Percentiles rank a stretch among this genome's conserved stretches.
These are phyloP conservation scores for Pteria penguin DNA, from an alignment of 2,888 invertebrate species.

Conservation along the genomic window DNA sequence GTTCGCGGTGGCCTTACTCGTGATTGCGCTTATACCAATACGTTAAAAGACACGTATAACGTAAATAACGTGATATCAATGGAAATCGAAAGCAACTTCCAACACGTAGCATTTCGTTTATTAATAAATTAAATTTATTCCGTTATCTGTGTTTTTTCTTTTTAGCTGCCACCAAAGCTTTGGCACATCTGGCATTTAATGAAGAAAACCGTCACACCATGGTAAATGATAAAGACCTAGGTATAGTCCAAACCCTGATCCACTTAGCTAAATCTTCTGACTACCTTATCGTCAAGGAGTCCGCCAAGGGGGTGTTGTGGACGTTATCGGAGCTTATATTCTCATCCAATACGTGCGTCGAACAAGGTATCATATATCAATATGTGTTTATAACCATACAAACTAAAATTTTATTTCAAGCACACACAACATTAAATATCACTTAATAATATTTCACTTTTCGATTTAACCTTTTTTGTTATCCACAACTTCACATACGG, in stretches of 20 bases:
- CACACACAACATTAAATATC: neutral
- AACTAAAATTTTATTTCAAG: too few species aligned
- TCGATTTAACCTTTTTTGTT: neutral
- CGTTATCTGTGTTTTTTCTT: neutral
- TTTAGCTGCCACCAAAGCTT: conserved; percentile 10
- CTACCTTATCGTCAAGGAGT: neutral
- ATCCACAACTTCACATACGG: too few species aligned
- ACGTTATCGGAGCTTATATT: conserved; percentile 14
- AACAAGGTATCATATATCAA: conserved; percentile 11
- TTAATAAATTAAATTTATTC: too few species aligned
- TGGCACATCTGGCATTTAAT: conserved; percentile 31
- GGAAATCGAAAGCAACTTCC: too few species aligned
- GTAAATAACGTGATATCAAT: too few species aligned
- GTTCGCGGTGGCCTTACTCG: too few species aligned
- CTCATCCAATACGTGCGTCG: conserved; percentile 6
- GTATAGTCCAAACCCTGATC: conserved; percentile 8
- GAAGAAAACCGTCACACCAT: conserved; percentile 14
- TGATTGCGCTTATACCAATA: too few species aligned
- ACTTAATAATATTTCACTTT: neutral
- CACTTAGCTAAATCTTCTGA: neutral
- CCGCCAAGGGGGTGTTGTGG: conserved; percentile 22
- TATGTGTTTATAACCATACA: neutral
- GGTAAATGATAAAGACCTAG: conserved; percentile 11
- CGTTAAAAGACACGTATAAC: too few species aligned
- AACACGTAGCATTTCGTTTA: too few species aligned